phyloP scores from a whole-genome alignment of 2,888 invertebrate genomes.

The Drosophila lacicola region DNA sequence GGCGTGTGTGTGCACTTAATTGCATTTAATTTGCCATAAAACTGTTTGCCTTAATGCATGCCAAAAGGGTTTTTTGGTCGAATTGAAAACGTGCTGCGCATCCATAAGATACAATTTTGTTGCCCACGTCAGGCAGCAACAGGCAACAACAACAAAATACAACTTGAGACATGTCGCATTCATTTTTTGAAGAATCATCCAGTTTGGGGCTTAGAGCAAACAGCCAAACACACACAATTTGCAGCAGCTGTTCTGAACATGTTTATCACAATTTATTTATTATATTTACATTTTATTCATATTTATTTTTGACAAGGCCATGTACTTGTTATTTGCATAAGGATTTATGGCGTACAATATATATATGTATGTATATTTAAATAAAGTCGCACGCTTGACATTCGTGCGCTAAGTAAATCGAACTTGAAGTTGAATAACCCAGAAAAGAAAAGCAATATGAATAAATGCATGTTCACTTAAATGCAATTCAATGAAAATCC shows the following conservation, averaged over 20 bases:
- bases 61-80: conserved; percentile 58
- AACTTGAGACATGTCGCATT: conserved; percentile 1
- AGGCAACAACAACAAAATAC: conserved; percentile 4
- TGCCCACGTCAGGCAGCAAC: conserved; percentile 27
- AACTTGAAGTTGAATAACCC: conserved; percentile 65
- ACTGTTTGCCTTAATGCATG: conserved; percentile 56
- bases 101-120: conserved; percentile 52
- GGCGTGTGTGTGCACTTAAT: conserved; percentile 54
- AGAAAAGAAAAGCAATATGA: background rate
- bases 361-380: conserved; percentile 1
- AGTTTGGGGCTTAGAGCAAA: conserved; percentile 10
- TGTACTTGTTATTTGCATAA: conserved; percentile 25
- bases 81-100: conserved; percentile 73
- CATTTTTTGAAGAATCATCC: conserved; percentile 30
- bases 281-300: conserved; percentile 28
- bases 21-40: conserved; percentile 76
- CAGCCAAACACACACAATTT: conserved; percentile 3
- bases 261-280: conserved; percentile 19
- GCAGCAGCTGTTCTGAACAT: conserved; percentile 35
- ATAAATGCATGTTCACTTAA: conserved; percentile 31
- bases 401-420: conserved; percentile 50
- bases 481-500: conserved; percentile 50
- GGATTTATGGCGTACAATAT: conserved; percentile 36
- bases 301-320: conserved; percentile 37
- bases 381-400: conserved; percentile 44